Evolutionary conservation across 2,888 invertebrate species (phyloP).

Genomic region (Leptinotarsa tumamoca): DNA sequence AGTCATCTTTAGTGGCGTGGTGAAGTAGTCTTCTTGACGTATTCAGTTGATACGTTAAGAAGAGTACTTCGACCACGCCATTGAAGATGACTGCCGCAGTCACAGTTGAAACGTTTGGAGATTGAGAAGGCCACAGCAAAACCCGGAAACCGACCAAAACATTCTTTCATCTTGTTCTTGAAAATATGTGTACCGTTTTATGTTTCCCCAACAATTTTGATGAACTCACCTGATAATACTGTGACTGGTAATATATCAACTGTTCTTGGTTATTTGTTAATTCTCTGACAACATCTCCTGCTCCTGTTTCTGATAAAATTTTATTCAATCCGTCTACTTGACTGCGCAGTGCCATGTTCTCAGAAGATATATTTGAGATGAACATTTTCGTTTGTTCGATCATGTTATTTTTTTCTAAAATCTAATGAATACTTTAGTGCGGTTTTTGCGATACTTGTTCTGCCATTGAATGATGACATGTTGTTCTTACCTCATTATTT

Average conservation of each 20-base stretch:
- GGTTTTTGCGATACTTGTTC: no score
- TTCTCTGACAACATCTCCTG: constrained; percentile 59
- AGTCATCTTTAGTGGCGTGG: no score
- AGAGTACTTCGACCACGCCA: no score
- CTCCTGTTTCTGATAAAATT: constrained; percentile 55
- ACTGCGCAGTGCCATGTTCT: constrained; percentile 54
- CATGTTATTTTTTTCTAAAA: constrained; percentile 51
- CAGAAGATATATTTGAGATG: constrained; percentile 50
- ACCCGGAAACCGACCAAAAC: no score
- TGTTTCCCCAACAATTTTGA: neutral
- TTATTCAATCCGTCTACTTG: constrained; percentile 58
- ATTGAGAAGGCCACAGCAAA: no score
- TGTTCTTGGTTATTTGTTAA: constrained; percentile 58
- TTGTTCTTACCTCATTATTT: constrained; percentile 34
- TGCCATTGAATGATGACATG: no score
- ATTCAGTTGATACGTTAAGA: no score
- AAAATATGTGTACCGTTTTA: neutral
- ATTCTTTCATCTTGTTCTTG: no score
- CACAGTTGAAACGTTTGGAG: no score
- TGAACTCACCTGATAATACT: constrained; percentile 53
- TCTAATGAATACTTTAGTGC: constrained; percentile 10
- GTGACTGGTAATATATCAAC: constrained; percentile 53
- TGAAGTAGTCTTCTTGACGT: no score
- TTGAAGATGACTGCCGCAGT: no score
- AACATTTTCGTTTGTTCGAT: constrained; percentile 51